Evolutionary conservation across 2,113 vertebrate species (phyloP).

Genomic region (Balaeniceps rex): DNA sequence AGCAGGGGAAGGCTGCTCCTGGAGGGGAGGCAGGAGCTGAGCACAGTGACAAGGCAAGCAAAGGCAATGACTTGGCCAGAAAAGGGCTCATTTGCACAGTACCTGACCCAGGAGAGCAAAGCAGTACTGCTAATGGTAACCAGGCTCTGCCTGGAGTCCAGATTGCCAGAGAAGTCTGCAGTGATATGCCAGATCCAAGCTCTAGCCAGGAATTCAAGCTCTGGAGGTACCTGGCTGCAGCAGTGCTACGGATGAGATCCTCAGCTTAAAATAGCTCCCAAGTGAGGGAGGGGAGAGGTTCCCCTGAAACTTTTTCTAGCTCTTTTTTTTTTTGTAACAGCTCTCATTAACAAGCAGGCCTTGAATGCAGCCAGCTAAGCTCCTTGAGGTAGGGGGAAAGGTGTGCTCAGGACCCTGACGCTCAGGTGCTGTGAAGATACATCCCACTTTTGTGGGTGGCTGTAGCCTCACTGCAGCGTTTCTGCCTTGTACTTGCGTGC

Average conservation of each 20-base stretch:
- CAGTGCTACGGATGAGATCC: neutral
- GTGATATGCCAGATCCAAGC: neutral
- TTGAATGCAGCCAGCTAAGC: neutral
- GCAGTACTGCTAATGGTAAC: neutral
- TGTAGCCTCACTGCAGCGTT: neutral
- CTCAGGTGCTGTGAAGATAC: neutral
- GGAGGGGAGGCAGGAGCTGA: neutral
- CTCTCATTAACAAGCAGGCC: neutral
- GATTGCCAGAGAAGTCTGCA: neutral
- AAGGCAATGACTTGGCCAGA: neutral
- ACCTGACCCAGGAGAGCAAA: neutral
- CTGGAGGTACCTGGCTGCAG: neutral
- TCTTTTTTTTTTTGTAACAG: neutral
- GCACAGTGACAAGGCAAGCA: neutral
- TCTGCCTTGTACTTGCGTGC: rapidly evolving
- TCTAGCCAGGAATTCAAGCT: neutral
- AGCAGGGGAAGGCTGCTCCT: neutral
- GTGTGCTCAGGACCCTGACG: neutral
- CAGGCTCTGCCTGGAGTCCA: neutral
- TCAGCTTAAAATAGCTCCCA: neutral
- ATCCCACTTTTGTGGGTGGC: neutral
- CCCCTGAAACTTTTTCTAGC: neutral
- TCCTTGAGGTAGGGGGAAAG: neutral
- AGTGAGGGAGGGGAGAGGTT: neutral
- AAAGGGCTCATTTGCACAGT: neutral